A percentile compares a stretch with the other conserved stretches of the same genome.
Conservation (phyloP, 2,113 vertebrate genomes). For the Saguinus imperator region DNA sequence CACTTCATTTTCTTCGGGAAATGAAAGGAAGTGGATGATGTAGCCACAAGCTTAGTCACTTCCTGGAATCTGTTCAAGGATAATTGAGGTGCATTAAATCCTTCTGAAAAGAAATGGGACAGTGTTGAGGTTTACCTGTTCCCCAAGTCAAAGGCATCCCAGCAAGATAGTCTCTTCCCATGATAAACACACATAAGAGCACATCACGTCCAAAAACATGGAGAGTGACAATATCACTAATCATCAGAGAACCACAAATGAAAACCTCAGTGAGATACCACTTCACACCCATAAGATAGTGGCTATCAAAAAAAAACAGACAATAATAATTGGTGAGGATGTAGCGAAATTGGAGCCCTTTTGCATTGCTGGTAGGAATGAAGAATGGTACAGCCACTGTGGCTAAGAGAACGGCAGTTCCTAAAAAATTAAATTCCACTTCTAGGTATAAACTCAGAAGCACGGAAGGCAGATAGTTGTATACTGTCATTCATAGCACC, state of each 20-base stretch:
- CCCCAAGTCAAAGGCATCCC: neutral
- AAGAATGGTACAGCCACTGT: neutral
- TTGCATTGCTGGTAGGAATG: neutral
- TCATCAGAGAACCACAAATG: neutral
- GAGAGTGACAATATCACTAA: neutral
- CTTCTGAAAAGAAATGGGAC: neutral
- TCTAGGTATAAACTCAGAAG: neutral
- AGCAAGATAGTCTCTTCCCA: neutral
- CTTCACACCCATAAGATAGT: neutral
- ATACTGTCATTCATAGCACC: neutral
- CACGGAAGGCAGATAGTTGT: neutral
- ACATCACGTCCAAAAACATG: neutral
- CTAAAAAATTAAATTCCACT: neutral
- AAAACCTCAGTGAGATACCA: neutral
- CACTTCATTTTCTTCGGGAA: neutral
- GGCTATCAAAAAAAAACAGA: neutral
- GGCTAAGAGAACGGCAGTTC: neutral
- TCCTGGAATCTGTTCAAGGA: neutral
- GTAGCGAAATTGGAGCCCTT: neutral
- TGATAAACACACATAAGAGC: neutral
- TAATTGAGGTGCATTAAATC: neutral
- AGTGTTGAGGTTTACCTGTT: neutral
- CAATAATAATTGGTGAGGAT: neutral
- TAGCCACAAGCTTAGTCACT: neutral
- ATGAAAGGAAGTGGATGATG: neutral